Percentiles rank a stretch among this genome's conserved stretches.
Conservation (phyloP, 2,888 invertebrate genomes). For the Lathronympha strigana region DNA sequence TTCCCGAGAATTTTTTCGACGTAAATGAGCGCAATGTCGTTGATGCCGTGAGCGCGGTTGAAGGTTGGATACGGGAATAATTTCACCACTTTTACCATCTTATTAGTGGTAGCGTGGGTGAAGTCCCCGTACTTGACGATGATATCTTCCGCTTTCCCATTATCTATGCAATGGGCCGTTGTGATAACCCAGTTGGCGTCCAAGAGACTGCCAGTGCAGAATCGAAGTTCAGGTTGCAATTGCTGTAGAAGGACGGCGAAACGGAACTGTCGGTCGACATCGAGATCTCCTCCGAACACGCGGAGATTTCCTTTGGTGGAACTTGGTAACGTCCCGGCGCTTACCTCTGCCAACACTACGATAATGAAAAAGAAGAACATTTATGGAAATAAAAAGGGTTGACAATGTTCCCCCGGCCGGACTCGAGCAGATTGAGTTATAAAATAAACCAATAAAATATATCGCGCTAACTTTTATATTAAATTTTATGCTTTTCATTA, state of each 20-base stretch:
- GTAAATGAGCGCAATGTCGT: neutral
- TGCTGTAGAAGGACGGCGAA: neutral
- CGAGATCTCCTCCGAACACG: neutral
- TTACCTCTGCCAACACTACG: no score
- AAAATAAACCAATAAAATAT: neutral
- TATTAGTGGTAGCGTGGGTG: neutral
- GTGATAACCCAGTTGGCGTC: neutral
- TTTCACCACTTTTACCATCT: neutral
- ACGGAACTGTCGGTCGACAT: neutral
- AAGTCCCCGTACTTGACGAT: neutral
- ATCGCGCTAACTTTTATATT: neutral
- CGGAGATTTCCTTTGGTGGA: neutral
- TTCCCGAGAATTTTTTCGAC: neutral
- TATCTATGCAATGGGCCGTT: neutral
- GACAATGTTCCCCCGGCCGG: neutral
- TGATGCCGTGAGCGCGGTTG: neutral
- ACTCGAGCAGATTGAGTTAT: neutral
- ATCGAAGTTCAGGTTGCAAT: neutral
- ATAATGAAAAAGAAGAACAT: no score
- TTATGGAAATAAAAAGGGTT: no score
- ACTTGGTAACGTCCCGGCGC: neutral
- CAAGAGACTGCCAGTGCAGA: neutral
- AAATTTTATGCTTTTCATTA: neutral
- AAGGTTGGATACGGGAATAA: neutral
- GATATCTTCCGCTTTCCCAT: neutral